These are phyloP conservation scores for Homarus americanus DNA, from an alignment of 1,140 invertebrate species.

Conservation along the genomic window DNA sequence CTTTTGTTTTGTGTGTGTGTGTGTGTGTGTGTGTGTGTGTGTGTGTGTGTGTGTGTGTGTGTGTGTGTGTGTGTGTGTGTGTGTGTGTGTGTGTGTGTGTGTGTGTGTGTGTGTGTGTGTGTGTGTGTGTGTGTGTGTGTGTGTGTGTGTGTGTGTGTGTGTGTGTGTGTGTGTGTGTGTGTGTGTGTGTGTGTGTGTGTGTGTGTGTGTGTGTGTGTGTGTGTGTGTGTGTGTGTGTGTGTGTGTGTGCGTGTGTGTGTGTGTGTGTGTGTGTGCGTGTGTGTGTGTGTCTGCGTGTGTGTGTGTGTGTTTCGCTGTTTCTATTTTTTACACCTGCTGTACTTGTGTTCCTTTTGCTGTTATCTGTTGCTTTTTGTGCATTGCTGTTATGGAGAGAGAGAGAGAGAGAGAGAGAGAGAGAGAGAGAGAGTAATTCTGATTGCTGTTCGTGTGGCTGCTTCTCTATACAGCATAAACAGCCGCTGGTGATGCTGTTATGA, in stretches of 20 bases:
- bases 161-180: background rate
- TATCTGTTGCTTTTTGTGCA: too few relatives aligned
- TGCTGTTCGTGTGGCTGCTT: too few relatives aligned
- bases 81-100: background rate
- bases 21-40: background rate
- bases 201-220: background rate
- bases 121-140: background rate
- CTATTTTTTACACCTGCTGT: too few relatives aligned
- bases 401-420: too few relatives aligned
- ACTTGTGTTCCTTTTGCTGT: too few relatives aligned
- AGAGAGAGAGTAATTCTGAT: too few relatives aligned
- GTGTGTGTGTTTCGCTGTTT: too few relatives aligned
- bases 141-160: background rate
- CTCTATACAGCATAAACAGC: too few relatives aligned
- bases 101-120: background rate
- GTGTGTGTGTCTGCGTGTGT: too few relatives aligned
- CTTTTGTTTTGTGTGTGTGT: background rate
- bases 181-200: background rate
- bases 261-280: too few relatives aligned
- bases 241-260: background rate
- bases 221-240: conserved; percentile 1
- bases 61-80: background rate
- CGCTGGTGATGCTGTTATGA: too few relatives aligned
- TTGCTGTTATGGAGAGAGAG: too few relatives aligned
- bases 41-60: background rate